These are phyloP conservation scores for Varanus salvator DNA, from an alignment of 2,113 vertebrate genomes.

Conservation along the genomic window DNA sequence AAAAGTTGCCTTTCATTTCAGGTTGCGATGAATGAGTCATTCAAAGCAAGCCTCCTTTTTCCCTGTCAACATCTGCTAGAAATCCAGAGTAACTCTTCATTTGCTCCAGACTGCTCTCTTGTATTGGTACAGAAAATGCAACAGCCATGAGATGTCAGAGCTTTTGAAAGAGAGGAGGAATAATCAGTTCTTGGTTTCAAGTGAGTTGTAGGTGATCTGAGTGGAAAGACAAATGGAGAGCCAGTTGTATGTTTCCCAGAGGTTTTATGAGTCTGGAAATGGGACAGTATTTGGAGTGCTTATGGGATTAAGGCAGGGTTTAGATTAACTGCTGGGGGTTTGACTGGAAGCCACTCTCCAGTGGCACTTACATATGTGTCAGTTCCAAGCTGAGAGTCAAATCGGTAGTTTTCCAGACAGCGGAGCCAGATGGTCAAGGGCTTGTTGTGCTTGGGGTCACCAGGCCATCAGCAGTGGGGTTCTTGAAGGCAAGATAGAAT, in stretches of 20 bases:
- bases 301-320: neutral
- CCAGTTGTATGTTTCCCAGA: neutral
- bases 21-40: neutral
- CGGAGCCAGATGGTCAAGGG: neutral
- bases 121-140: neutral
- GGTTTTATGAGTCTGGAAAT: neutral
- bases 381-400: neutral
- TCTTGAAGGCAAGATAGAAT: neutral
- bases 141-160: neutral
- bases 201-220: neutral
- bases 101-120: neutral
- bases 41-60: accelerated
- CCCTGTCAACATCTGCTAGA: neutral
- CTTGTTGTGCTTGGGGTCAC: neutral
- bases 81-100: neutral
- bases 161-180: constrained; percentile 18
- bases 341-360: neutral
- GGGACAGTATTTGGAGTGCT: neutral
- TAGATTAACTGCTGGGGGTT: neutral
- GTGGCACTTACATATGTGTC: neutral
- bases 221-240: neutral
- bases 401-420: neutral
- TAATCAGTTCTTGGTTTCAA: constrained; percentile 23
- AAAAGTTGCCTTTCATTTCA: neutral
- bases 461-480: neutral